phyloP scores from a whole-genome alignment of 2,888 invertebrate genomes.

The Tyria jacobaeae region DNA sequence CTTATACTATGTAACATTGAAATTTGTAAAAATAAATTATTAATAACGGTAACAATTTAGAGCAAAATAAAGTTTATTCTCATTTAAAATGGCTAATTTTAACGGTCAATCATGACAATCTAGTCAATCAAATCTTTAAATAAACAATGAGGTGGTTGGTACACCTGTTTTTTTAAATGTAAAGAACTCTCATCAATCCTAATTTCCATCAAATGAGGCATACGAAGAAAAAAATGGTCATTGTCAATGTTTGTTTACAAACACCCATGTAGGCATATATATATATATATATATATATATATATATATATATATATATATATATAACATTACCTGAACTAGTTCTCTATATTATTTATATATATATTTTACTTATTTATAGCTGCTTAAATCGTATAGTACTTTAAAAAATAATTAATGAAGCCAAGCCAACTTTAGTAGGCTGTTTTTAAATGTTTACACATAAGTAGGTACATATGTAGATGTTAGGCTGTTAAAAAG shows the following conservation, averaged over 20 bases:
- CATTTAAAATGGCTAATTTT: slow-evolving; percentile 12
- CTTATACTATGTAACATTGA: neutral
- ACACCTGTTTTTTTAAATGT: no score
- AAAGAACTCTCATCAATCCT: no score
- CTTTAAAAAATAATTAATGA: no score
- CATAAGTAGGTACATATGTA: neutral
- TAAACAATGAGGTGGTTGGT: no score
- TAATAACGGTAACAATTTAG: neutral
- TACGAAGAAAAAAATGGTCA: no score
- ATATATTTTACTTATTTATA: no score
- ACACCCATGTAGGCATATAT: slow-evolving; percentile 34
- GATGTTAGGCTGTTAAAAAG: neutral
- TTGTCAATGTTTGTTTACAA: slow-evolving; percentile 39
- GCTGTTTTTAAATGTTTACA: neutral
- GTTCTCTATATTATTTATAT: neutral
- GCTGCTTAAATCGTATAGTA: no score
- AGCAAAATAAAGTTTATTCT: neutral
- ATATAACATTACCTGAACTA: neutral
- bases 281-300: no score
- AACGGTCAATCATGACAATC: slow-evolving; percentile 13
- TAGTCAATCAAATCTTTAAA: slow-evolving; percentile 2
- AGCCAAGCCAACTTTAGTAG: no score
- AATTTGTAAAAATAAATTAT: neutral
- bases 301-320: no score
- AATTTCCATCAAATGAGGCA: no score